These are phyloP conservation scores for Hypotaenidia philippensis DNA, from an alignment of 2,797 vertebrate species.

Conservation along the genomic window DNA sequence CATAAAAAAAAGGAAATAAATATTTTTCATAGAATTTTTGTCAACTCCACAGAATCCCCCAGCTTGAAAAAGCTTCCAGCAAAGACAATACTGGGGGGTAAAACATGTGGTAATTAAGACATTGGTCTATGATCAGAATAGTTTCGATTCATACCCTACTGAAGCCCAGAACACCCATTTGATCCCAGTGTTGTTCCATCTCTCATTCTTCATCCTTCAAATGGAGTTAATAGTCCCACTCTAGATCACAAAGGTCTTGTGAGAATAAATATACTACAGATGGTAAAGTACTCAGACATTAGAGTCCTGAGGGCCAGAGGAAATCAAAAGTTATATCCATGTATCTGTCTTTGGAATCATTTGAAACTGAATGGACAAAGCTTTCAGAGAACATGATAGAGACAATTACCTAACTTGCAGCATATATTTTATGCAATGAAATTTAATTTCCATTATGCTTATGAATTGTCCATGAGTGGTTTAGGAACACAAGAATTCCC, in stretches of 20 bases:
- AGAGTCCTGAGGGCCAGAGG: constrained; percentile 17
- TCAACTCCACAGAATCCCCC: background rate
- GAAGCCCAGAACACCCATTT: constrained; percentile 11
- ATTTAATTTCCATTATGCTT: constrained; percentile 46
- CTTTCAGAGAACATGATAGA: constrained; percentile 1
- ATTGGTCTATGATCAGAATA: background rate
- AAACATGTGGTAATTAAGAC: background rate
- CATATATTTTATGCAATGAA: constrained; percentile 52
- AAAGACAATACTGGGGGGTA: background rate
- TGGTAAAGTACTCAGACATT: constrained; percentile 33
- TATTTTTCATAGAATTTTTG: background rate
- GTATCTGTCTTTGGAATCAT: background rate
- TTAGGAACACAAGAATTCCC: constrained; percentile 35
- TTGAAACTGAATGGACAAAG: constrained; percentile 44
- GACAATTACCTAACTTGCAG: constrained; percentile 33
- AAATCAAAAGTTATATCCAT: constrained; percentile 50
- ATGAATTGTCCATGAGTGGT: constrained; percentile 21
- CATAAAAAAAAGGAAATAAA: background rate
- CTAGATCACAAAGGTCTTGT: constrained; percentile 4
- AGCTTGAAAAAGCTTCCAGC: background rate
- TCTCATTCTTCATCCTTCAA: constrained; percentile 16
- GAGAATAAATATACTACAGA: constrained; percentile 56
- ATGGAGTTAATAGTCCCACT: constrained; percentile 29
- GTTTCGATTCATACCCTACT: background rate
- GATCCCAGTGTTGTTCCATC: background rate